phyloP scores from a whole-genome alignment of 2,888 invertebrate species.

The Ditula angustiorana region DNA sequence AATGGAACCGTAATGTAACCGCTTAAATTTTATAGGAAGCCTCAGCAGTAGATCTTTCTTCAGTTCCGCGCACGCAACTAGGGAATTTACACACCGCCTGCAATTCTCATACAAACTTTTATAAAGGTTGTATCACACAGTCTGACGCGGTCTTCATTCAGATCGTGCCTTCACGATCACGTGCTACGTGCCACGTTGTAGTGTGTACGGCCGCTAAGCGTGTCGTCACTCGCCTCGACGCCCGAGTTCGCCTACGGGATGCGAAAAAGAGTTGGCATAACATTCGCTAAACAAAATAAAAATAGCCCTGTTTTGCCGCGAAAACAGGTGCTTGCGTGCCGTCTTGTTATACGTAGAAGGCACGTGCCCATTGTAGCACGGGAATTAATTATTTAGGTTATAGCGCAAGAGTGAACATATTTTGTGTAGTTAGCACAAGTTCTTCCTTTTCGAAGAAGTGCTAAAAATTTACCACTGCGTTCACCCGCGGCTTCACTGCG shows the following conservation, averaged over 20 bases:
- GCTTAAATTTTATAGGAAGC: not conserved
- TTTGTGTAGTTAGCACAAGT: too few relatives aligned
- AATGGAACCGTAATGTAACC: too few relatives aligned
- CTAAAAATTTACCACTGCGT: too few relatives aligned
- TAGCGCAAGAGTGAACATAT: too few relatives aligned
- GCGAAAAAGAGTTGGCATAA: conserved; percentile 59
- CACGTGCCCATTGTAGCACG: conserved; percentile 47
- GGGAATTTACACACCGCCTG: not conserved
- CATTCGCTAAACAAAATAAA: conserved; percentile 52
- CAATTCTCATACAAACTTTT: not conserved
- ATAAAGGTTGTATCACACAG: conserved; percentile 4
- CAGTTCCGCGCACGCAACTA: not conserved
- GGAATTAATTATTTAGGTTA: not conserved
- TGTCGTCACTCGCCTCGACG: conserved; percentile 47
- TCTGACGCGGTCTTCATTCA: not conserved
- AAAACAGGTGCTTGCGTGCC: conserved; percentile 69
- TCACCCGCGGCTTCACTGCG: too few relatives aligned
- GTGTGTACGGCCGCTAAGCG: conserved; percentile 57
- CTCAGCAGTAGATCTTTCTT: not conserved
- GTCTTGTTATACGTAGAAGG: conserved; percentile 49
- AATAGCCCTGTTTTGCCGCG: conserved; percentile 62
- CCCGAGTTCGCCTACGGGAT: conserved; percentile 55
- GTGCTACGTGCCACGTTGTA: too few relatives aligned
- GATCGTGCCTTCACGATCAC: not conserved
- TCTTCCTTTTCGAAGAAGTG: too few relatives aligned